A percentile compares a stretch with the other conserved stretches of the same genome.
Evolutionary conservation across 2,888 invertebrate species (phyloP).

Genomic region (Chrysodeixis includens): DNA sequence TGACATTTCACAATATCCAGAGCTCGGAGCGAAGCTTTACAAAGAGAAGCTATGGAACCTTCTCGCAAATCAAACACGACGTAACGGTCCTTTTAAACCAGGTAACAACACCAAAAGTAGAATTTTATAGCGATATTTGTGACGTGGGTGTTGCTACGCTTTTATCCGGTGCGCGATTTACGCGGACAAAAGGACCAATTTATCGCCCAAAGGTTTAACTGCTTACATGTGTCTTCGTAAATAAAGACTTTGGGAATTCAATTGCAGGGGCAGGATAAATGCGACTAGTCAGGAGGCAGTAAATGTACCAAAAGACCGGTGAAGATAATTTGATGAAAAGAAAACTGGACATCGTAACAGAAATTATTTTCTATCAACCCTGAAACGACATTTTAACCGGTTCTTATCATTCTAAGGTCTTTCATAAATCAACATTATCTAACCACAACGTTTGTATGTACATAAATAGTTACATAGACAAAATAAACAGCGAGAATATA

Average conservation of each 20-base stretch:
- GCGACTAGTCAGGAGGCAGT: background rate
- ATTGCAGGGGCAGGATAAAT: background rate
- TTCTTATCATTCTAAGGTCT: too few relatives aligned
- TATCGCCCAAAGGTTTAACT: background rate
- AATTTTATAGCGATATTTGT: background rate
- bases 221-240: background rate
- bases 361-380: too few relatives aligned
- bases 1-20: constrained; percentile 49
- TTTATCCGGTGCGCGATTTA: background rate
- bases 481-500: too few relatives aligned
- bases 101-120: background rate
- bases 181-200: background rate
- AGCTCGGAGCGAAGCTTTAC: constrained; percentile 23
- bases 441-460: background rate
- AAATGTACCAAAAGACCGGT: background rate
- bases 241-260: background rate
- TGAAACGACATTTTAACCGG: too few relatives aligned
- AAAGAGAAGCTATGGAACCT: constrained; percentile 39
- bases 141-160: background rate
- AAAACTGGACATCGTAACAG: too few relatives aligned
- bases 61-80: constrained; percentile 34
- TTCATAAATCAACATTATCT: background rate
- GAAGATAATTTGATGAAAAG: background rate
- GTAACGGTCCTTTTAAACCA: constrained; percentile 26
- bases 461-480: too few relatives aligned